Evolutionary conservation across 2,888 invertebrate genomes (phyloP), one percentile per base, ranked within the genome.

Genomic region (Axea sp.): DNA sequence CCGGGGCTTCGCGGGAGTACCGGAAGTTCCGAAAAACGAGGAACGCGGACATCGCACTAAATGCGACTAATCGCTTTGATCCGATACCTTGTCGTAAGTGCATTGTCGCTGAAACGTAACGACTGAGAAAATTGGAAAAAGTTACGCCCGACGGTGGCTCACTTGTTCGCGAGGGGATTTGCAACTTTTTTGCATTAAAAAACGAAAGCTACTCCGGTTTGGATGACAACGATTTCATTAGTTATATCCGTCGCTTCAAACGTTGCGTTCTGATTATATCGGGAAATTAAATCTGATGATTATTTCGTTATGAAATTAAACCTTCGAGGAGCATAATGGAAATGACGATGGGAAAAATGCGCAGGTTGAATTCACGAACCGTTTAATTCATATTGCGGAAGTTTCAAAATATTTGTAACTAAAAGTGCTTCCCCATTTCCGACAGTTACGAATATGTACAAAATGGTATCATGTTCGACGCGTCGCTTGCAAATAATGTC

Each of bases 61-160:
- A 72, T 59, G 59, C 72, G 59, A 39, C 59, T 65, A 72, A 72
- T 72, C 59, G 65, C 65, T 72, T 72, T 72, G 72, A 72, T 65
- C 57, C 39, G 71, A 39, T 71, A 41, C 55, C 30, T 41, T n/a
- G 53, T 37, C 45, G 57, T 41, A 51, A 57, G 49, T 59, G 35
- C 51, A 65, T 65, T 68, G 68, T 68, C 53, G 59, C 9, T 15
- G 41, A 47, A 71, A 57, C 39, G 47, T 19, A 33, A 24, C 45
- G 55, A 12, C 37, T 11, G 26, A 53, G 49, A 28, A 33, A 59
- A 59, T 41, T 43, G 51, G 31, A 57, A 64, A 72, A 64, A 72
- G 49, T 49, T 64, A 2, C 30, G 24, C 45, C 11, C 33, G 19
- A 1, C 39, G n/a, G 57, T 15, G 62, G 55, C 53, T 51, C 53